Percentiles rank a stretch among this genome's conserved stretches.
These are phyloP conservation scores for Anarhynchus alexandrinus DNA, from an alignment of 2,113 vertebrate genomes.

Conservation along the genomic window DNA sequence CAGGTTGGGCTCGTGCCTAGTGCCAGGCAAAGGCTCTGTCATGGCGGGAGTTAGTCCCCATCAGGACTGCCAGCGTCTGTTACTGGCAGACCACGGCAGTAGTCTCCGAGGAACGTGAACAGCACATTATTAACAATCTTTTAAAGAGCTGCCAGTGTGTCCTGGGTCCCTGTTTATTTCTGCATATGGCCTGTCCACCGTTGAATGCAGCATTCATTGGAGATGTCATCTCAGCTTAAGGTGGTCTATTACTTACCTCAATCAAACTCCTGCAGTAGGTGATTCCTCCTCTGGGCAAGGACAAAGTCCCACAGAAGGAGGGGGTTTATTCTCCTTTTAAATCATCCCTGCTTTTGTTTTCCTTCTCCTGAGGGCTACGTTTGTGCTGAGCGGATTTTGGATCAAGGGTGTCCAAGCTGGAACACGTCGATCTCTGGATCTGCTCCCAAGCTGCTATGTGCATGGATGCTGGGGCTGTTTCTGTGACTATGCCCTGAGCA, in stretches of 20 bases:
- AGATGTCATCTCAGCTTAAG: background rate
- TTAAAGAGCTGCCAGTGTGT: constrained; percentile 43
- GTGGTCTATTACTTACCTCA: background rate
- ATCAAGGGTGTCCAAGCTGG: background rate
- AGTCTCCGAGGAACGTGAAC: background rate
- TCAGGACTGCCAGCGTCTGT: background rate
- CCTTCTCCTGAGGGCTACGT: background rate
- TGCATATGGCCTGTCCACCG: background rate
- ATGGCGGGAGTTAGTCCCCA: background rate
- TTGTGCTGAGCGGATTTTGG: background rate
- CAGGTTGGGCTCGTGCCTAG: background rate
- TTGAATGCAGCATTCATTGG: background rate
- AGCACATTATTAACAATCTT: constrained; percentile 37
- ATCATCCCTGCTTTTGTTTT: background rate
- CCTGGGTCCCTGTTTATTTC: background rate
- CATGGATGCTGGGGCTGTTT: background rate
- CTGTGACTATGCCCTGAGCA: background rate
- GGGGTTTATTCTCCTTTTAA: background rate
- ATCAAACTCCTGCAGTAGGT: background rate
- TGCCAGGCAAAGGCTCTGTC: background rate
- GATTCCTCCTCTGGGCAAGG: background rate
- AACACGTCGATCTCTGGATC: background rate
- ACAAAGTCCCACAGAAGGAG: background rate
- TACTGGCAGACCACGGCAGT: constrained; percentile 30
- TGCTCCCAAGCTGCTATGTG: background rate